phyloP scores from a whole-genome alignment of 2,888 invertebrate species.

The Drosophila nr. fundita region DNA sequence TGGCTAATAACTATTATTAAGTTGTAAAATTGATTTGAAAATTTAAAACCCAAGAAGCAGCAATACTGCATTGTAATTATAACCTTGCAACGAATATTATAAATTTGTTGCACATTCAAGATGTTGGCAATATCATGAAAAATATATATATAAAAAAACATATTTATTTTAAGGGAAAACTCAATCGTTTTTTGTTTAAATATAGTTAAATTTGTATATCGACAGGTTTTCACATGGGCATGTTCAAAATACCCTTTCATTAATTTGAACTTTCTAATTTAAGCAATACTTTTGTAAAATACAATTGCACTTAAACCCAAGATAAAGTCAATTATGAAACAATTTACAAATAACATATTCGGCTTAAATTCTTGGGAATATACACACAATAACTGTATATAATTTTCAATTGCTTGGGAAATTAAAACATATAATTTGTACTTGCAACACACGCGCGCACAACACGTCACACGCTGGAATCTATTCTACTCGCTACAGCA shows the following conservation, averaged over 20 bases:
- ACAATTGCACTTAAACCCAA: not conserved
- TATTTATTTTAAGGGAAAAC: not conserved
- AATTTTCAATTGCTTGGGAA: conserved; percentile 21
- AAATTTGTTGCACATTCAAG: not conserved
- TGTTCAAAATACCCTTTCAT: not conserved
- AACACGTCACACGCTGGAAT: conserved; percentile 22
- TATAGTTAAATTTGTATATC: not conserved
- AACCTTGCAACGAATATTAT: not conserved
- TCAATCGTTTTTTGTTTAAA: not conserved
- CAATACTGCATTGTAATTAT: not conserved
- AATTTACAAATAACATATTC: conserved; percentile 9
- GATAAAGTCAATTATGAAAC: not conserved
- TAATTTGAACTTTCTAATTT: not conserved
- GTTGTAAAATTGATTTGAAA: not conserved
- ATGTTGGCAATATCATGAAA: not conserved
- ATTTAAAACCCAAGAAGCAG: not conserved
- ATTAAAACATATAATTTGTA: conserved; percentile 4
- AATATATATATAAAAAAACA: not conserved
- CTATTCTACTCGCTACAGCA: not conserved
- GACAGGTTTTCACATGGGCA: not conserved
- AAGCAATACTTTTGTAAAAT: not conserved
- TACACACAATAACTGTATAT: not conserved
- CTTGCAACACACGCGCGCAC: conserved; percentile 15
- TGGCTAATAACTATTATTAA: not conserved
- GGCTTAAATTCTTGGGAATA: conserved; percentile 1